A percentile compares a stretch with the other conserved stretches of the same genome.
phyloP scores from a whole-genome alignment of 1,140 invertebrate species.

The Drosophila sp. region DNA sequence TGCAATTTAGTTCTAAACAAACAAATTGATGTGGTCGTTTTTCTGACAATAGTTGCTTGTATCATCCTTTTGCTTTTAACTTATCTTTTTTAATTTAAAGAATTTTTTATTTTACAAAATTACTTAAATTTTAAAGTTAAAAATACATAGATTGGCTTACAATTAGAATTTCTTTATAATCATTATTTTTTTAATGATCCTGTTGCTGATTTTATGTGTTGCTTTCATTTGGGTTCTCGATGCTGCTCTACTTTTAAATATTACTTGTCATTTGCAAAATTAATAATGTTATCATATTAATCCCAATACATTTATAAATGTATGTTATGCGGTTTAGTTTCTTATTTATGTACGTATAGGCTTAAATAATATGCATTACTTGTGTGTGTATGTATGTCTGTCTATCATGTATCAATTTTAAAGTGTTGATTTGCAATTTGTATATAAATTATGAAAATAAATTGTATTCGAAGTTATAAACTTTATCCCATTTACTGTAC shows the following conservation, averaged over 20 bases:
- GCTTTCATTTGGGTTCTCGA: constrained; percentile 36
- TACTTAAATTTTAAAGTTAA: constrained; percentile 76
- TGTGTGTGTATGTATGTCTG: constrained; percentile 23
- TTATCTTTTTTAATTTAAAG: constrained; percentile 74
- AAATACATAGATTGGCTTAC: constrained; percentile 78
- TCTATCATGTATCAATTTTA: constrained; percentile 48
- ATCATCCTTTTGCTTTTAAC: constrained; percentile 43
- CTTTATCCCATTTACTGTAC: constrained; percentile 73
- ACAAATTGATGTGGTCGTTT: constrained; percentile 40
- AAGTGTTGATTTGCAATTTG: constrained; percentile 59
- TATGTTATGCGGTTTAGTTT: constrained; percentile 68
- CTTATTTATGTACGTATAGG: constrained; percentile 65
- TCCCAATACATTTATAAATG: constrained; percentile 69
- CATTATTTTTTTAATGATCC: constrained; percentile 58
- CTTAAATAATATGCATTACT: constrained; percentile 71
- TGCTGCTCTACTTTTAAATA: constrained; percentile 54
- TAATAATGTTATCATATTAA: constrained; percentile 32
- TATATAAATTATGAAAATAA: constrained; percentile 80
- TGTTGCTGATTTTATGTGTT: constrained; percentile 53
- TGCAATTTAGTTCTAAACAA: constrained; percentile 26
- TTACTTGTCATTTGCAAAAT: constrained; percentile 52
- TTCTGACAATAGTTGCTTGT: constrained; percentile 57
- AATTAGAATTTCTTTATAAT: constrained; percentile 75
- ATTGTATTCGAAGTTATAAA: constrained; percentile 77
- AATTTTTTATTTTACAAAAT: constrained; percentile 82